Evolutionary conservation across 2,113 vertebrate genomes (phyloP).

Genomic region (Pachyramphus minor): DNA sequence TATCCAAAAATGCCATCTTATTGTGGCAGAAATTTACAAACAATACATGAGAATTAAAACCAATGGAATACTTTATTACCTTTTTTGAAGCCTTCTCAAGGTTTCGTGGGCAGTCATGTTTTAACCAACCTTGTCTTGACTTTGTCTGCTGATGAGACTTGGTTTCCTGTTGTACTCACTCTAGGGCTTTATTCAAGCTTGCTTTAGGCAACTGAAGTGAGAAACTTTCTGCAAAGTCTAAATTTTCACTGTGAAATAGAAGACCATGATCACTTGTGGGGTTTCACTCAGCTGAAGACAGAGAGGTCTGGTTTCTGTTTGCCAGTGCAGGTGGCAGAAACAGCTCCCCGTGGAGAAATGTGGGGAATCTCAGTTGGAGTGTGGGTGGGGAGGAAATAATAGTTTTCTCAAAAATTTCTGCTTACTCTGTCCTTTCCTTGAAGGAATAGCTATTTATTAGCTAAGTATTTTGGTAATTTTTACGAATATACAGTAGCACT

Average conservation of each 20-base stretch:
- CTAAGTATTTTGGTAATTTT: background rate
- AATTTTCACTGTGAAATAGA: background rate
- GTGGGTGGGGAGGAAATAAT: background rate
- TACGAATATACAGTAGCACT: background rate
- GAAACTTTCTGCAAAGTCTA: background rate
- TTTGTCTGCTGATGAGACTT: background rate
- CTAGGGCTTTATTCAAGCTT: background rate
- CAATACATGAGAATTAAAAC: background rate
- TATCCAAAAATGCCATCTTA: background rate
- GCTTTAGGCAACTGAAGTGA: background rate
- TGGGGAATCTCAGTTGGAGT: background rate
- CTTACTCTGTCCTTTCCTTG: background rate
- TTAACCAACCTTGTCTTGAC: background rate
- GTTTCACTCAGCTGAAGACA: background rate
- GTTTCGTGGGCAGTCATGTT: background rate
- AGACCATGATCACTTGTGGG: background rate
- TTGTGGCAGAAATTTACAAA: background rate
- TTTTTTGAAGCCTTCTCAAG: background rate
- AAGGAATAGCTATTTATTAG: background rate
- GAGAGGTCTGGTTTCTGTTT: background rate
- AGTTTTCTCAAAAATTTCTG: background rate
- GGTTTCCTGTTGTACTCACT: background rate
- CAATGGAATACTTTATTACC: background rate
- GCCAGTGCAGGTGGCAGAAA: background rate
- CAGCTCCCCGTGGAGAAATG: accelerated